Evolutionary conservation across 1,140 invertebrate species (phyloP), one percentile per base, ranked within the genome.

Genomic region (Drosophila melanica): DNA sequence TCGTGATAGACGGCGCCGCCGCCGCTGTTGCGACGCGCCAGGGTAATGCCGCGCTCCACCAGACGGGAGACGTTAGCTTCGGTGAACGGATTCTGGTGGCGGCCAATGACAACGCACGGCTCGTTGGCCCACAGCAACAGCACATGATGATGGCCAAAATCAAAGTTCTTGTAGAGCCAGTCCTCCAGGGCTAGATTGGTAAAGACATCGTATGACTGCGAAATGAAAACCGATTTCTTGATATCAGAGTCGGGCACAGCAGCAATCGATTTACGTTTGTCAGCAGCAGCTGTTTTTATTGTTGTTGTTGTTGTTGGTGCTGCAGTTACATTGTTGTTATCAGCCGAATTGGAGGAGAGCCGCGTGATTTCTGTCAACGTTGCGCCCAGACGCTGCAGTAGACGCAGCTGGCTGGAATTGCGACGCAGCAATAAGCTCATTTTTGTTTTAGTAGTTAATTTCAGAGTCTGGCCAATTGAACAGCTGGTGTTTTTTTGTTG

Each of bases 1-100:
- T 99, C 98, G 92, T 99, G 98, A 92, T 98, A 99, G 16, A 99
- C 98, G 14, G 98, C 96, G 9, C 98, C 98, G 64, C 98, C 99
- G n/a, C 98, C 98, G 92, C 98, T 99, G 84, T 98, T 97, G 16
- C 98, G 93, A 54, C 98, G 93, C 1, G 96, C 98, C 14, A 99
- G 78, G 2, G 94, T 92, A 47, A 98, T 94, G 14, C 94, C 94
- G 20, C 93, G 92, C 35, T 95, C 93, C 48, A 93, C 90, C 18
- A 96, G 77, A 35, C 93, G 93, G 3, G 94, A 92, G 0, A 97
- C 91, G 90, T 99, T 97, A 2, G 96, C 95, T 92, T 99, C 98
- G 16, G 96, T 90, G 96, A 98, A 99, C 1, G 98, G 97, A 93
- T 99, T 99, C 92, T 99, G 98, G 93, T 99, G 97, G 41, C 97